Evolutionary conservation across 1,140 invertebrate species (phyloP).

Genomic region (Thaumetopoea pityocampa): DNA sequence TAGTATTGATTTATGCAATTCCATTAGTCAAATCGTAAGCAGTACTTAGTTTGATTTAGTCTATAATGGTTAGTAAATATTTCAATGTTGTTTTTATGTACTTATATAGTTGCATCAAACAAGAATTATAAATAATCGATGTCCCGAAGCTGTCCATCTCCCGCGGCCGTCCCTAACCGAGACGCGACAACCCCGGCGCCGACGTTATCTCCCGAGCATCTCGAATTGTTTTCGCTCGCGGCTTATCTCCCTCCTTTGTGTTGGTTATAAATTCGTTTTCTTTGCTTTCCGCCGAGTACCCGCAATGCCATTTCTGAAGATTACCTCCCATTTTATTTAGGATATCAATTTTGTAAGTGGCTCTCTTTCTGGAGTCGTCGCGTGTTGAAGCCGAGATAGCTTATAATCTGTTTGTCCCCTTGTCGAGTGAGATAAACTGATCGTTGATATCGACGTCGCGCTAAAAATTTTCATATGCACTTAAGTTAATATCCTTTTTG

Average conservation of each 20-base stretch:
- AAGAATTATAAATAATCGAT: too few relatives aligned
- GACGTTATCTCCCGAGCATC: slow-evolving; percentile 20
- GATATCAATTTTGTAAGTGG: slow-evolving; percentile 16
- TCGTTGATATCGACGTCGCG: slow-evolving; percentile 11
- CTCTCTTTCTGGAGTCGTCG: slow-evolving; percentile 8
- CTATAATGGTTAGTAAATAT: too few relatives aligned
- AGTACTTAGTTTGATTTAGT: too few relatives aligned
- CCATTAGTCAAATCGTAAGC: too few relatives aligned
- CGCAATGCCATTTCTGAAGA: slow-evolving; percentile 17
- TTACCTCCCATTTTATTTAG: slow-evolving; percentile 16
- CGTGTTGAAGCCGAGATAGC: slow-evolving; percentile 14
- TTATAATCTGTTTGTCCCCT: slow-evolving; percentile 2
- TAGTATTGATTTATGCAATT: too few relatives aligned
- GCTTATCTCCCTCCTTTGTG: slow-evolving; percentile 27
- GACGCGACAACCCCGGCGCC: too few relatives aligned
- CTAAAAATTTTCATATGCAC: not conserved
- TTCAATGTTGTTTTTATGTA: too few relatives aligned
- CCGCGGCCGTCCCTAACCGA: too few relatives aligned
- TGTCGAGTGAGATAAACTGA: slow-evolving; percentile 2
- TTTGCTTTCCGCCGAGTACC: slow-evolving; percentile 13
- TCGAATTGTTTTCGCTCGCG: slow-evolving; percentile 29
- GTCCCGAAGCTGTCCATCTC: too few relatives aligned
- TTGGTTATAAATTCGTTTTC: slow-evolving; percentile 31
- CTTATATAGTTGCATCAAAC: too few relatives aligned
- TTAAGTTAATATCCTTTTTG: not conserved